These are phyloP conservation scores for Mallateleia sp. DNA, from an alignment of 2,888 invertebrate species.

Conservation along the genomic window DNA sequence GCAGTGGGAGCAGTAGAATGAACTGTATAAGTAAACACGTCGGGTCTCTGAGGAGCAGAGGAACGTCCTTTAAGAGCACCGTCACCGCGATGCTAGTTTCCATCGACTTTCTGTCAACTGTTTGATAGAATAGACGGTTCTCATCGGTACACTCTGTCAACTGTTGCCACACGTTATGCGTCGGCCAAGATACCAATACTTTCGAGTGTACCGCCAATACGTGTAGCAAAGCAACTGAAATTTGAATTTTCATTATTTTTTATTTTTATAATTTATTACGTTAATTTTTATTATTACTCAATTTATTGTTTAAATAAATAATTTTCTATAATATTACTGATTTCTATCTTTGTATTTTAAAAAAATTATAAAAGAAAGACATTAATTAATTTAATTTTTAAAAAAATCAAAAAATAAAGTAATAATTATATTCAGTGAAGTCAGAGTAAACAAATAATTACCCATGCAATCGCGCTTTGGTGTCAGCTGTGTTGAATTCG, in stretches of 20 bases:
- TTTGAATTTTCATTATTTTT: no score
- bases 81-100: conserved; percentile 87
- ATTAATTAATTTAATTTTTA: no score
- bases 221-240: conserved; percentile 96
- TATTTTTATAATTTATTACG: background rate
- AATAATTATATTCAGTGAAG: no score
- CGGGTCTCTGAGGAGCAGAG: conserved; percentile 96
- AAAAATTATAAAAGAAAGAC: no score
- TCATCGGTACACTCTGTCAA: no score
- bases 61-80: conserved; percentile 92
- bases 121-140: no score
- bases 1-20: conserved; percentile 95
- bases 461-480: conserved; percentile 95
- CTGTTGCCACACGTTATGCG: conserved; percentile 91
- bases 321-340: no score
- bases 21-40: conserved; percentile 96
- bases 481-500: conserved; percentile 91
- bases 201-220: conserved; percentile 96
- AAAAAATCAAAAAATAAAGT: no score
- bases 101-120: conserved; percentile 79
- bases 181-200: conserved; percentile 92
- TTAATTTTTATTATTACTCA: conserved; percentile 57
- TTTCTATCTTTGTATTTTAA: no score
- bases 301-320: background rate
- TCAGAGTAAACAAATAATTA: conserved; percentile 88